Conservation (phyloP, 2,797 vertebrate genomes). For the Iguana delicatissima region DNA sequence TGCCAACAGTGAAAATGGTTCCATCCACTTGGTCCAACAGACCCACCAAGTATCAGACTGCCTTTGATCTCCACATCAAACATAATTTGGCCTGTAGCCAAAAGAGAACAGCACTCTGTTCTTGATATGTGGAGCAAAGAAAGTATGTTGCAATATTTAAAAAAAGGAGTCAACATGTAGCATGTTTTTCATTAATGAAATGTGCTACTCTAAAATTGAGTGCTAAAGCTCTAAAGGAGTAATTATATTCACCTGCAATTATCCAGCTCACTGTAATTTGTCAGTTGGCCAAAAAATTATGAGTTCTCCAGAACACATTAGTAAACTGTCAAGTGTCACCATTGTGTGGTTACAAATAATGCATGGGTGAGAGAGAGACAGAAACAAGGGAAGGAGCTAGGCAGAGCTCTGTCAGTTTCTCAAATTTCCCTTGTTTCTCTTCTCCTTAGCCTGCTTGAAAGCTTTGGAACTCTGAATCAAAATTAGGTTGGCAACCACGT, state of each 20-base stretch:
- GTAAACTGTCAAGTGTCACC: neutral
- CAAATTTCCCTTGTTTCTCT: neutral
- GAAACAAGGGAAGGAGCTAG: neutral
- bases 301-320: neutral
- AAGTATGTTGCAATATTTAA: neutral
- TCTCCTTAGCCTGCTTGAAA: neutral
- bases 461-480: neutral
- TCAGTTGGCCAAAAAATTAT: neutral
- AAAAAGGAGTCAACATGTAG: too few species aligned
- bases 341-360: neutral
- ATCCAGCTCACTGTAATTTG: neutral
- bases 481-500: neutral
- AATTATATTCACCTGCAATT: neutral
- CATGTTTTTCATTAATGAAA: too few species aligned
- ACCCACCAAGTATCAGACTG: too few species aligned
- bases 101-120: neutral
- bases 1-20: too few species aligned
- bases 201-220: neutral
- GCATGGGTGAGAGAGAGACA: too few species aligned
- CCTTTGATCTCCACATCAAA: too few species aligned
- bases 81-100: too few species aligned
- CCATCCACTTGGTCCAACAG: too few species aligned
- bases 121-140: neutral
- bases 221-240: neutral
- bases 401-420: neutral